Base-by-base conservation (phyloP, 1,140 invertebrate genomes). In the Drosophila lowei region DNA sequence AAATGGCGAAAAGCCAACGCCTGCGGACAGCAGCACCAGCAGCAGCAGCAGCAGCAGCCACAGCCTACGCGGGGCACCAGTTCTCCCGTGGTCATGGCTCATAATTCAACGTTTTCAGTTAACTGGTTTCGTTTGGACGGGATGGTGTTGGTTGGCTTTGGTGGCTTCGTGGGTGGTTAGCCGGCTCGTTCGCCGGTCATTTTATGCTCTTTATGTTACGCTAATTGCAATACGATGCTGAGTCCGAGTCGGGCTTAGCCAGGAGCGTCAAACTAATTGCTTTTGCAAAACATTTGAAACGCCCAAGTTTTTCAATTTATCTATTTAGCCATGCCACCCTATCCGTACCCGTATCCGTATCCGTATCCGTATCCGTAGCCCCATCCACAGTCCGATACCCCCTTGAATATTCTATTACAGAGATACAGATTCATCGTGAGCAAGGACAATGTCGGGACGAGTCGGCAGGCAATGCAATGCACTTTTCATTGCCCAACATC, bases 181-280 rank as follows among this genome's bases (percentile, higher is more conserved):
- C 30, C 23, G 50, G 16, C 58, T 61, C 46, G 52, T 70, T 74
- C 42, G 65, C 41, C 55, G 65, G 47, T 60, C 66, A 68, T 81
- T 81, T 74, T 41, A 60, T 67, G 71, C 67, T 79, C 80, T 79
- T 79, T 86, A 68, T 72, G 62, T 44, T 42, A 72, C 83, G 83
- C 79, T 88, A 88, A 88, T 88, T 88, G 83, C 83, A 88, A 88
- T 83, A 79, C 83, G 83, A 88, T 88, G 83, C 83, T 71, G 65
- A 15, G 53, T 23, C 23, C 54, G 11, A 38, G 34, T 13, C 34
- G 52, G 49, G 54, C 43, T 30, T 34, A 63, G 67, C 78, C 81
- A 59, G 60, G 41, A 63, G 79, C 72, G 61, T 38, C 61, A 76
- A 83, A 88, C 83, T 88, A 88, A 88, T 88, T 88, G 83, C 83